Conservation (phyloP, 2,113 vertebrate genomes). For the Typhlomys cinereus region DNA sequence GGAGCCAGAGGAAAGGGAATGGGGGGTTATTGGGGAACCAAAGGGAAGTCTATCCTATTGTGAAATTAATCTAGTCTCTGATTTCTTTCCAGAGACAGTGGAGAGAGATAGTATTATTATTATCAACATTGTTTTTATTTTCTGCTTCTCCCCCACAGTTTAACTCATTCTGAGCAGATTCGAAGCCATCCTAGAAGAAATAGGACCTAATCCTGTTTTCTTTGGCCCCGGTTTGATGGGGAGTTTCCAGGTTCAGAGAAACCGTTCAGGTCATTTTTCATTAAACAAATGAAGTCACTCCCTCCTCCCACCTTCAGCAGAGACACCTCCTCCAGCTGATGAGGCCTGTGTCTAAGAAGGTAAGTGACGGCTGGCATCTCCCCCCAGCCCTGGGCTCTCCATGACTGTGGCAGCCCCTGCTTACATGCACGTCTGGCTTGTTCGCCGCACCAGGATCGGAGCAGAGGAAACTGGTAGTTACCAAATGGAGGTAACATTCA, state of each 20-base stretch:
- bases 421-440: slow-evolving; percentile 40
- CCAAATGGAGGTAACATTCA: slow-evolving; percentile 44
- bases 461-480: slow-evolving; percentile 67
- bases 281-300: slow-evolving; percentile 61
- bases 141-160: not conserved
- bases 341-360: too few relatives aligned
- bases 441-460: not conserved
- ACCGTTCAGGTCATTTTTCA: slow-evolving; percentile 58
- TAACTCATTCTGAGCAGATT: slow-evolving; percentile 59
- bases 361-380: not conserved
- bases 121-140: not conserved
- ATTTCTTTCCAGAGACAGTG: not conserved
- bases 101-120: not conserved
- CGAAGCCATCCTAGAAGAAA: slow-evolving; percentile 31
- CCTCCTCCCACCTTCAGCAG: not conserved
- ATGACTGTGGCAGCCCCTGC: too few relatives aligned
- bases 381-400: not conserved
- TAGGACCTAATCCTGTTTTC: slow-evolving; percentile 49
- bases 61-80: not conserved
- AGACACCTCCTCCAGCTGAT: not conserved
- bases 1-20: not conserved
- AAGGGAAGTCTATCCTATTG: not conserved
- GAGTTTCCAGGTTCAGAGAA: slow-evolving; percentile 58
- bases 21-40: too few relatives aligned
- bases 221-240: slow-evolving; percentile 25